Conservation (phyloP, 2,888 invertebrate genomes). For the Philereme transversata region DNA sequence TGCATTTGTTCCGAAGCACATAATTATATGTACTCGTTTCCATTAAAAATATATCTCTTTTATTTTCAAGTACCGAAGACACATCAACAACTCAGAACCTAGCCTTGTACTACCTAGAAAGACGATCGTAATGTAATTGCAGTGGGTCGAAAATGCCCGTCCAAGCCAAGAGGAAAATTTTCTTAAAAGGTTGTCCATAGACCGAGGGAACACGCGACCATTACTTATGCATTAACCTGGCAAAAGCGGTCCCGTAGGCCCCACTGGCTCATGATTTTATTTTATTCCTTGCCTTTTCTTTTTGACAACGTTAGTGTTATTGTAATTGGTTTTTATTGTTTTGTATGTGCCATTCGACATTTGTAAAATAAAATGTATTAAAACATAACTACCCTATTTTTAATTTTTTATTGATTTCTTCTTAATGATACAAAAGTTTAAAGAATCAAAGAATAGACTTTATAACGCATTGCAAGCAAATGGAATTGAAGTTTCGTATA, state of each 20-base stretch:
- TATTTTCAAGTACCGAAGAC: too few species aligned
- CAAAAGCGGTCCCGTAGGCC: conserved; percentile 79
- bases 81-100: conserved; percentile 8
- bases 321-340: conserved; percentile 34
- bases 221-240: conserved; percentile 86
- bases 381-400: too few species aligned
- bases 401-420: too few species aligned
- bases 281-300: conserved; percentile 52
- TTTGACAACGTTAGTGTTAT: conserved; percentile 40
- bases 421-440: too few species aligned
- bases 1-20: too few species aligned
- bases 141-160: conserved; percentile 27
- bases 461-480: too few species aligned
- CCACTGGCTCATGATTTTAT: conserved; percentile 66
- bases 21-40: too few species aligned
- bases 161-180: conserved; percentile 52
- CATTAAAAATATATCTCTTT: too few species aligned
- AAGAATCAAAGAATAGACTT: too few species aligned
- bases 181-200: conserved; percentile 66
- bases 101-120: conserved; percentile 9
- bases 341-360: background rate
- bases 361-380: too few species aligned
- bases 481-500: too few species aligned
- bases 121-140: conserved; percentile 38
- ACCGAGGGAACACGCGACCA: conserved; percentile 69